Base-by-base conservation (phyloP, 2,888 invertebrate genomes). In the Spodoptera exigua region DNA sequence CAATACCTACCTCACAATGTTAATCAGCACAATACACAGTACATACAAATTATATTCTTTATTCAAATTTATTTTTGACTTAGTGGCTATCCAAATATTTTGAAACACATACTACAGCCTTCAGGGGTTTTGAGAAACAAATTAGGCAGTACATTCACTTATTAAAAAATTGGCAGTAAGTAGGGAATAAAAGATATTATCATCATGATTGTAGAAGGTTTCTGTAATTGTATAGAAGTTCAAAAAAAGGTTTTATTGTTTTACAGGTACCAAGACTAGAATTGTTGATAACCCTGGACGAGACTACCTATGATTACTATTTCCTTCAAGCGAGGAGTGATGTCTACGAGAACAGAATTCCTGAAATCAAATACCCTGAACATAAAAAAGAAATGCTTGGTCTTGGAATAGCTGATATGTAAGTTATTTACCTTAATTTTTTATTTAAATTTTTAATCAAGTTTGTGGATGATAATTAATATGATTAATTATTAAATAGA, bases 401-500 rank as follows among this genome's bases (percentile, higher is more conserved):
- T 0, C 92, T 98, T 51, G 97, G 97, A 10, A 97, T 98, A 55
- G 96, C 97, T 51, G 98, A 98, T 87, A 98, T 98, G 97, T 97
- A 95, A 90, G 92, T 70, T 14, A n/a, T 32, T n/a, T 39, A 2
- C 7, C 12, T 39, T 14, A 39, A 12, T 7, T 11, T 35, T 35
- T 35, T 35, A 7, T 35, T 35, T 13, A n/a, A n/a, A n/a, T n/a
- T n/a, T n/a, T n/a, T n/a, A n/a, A n/a, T n/a, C n/a, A n/a, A n/a
- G n/a, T n/a, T n/a, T n/a, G n/a, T n/a, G n/a, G n/a, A n/a, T n/a
- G n/a, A n/a, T n/a, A n/a, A n/a, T n/a, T n/a, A n/a, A n/a, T n/a
- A n/a, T n/a, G n/a, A n/a, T n/a, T n/a, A n/a, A n/a, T n/a, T n/a
- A n/a, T n/a, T n/a, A n/a, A n/a, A n/a, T n/a, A n/a, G n/a, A n/a